Conservation (phyloP, 2,113 vertebrate species). For the Nerophis ophidion region DNA sequence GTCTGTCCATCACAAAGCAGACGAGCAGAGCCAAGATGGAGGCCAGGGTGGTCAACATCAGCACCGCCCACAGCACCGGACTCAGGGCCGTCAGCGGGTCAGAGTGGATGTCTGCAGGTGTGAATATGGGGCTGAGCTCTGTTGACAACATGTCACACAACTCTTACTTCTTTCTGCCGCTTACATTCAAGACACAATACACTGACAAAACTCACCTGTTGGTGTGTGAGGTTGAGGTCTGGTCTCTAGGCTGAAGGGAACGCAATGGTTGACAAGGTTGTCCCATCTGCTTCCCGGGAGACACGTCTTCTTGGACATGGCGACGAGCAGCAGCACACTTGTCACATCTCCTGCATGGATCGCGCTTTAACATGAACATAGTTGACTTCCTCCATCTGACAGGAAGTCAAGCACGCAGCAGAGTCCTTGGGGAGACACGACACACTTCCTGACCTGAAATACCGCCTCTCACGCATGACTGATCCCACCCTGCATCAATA, state of each 20-base stretch:
- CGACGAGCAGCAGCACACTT: neutral
- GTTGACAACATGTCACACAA: conserved; percentile 2
- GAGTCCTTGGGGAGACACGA: conserved; percentile 27
- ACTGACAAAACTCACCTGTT: conserved; percentile 33
- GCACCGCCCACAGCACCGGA: conserved; percentile 47
- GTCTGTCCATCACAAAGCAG: conserved; percentile 61
- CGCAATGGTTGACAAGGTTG: conserved; percentile 4
- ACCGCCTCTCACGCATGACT: too few species aligned
- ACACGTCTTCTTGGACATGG: conserved; percentile 40
- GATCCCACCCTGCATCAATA: too few species aligned
- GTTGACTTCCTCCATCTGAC: conserved; percentile 67
- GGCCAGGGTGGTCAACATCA: conserved; percentile 34
- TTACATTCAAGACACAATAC: neutral
- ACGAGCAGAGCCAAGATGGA: conserved; percentile 54
- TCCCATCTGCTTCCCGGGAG: conserved; percentile 26
- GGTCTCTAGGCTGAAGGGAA: fast-evolving
- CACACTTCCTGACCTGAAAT: neutral
- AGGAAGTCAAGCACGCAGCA: conserved; percentile 59
- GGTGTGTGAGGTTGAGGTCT: neutral
- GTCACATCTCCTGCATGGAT: conserved; percentile 9
- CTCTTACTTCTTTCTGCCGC: too few species aligned
- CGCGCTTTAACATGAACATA: conserved; percentile 26
- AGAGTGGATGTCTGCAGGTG: neutral
- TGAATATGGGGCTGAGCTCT: conserved; percentile 15
- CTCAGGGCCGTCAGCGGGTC: neutral